Evolutionary conservation across 2,113 vertebrate genomes (phyloP).

Genomic region (Ardeotis arabs): DNA sequence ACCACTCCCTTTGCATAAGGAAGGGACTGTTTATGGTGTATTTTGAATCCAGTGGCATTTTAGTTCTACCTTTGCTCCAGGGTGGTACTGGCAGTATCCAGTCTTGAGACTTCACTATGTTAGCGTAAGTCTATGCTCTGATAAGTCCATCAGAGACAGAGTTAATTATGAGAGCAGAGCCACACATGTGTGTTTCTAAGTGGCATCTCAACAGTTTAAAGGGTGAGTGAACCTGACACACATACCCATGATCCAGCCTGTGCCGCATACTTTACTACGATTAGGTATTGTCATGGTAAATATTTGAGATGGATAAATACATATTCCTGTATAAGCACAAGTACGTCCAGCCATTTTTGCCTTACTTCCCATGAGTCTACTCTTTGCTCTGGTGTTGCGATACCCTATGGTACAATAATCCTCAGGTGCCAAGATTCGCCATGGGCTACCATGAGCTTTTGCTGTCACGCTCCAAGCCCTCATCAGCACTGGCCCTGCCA

Average conservation of each 20-base stretch:
- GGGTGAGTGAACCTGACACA: neutral
- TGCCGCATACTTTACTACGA: neutral
- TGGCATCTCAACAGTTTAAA: neutral
- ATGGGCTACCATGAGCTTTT: neutral
- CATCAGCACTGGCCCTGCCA: neutral
- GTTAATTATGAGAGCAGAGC: neutral
- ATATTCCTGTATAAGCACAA: neutral
- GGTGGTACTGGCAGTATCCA: neutral
- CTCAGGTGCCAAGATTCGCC: neutral
- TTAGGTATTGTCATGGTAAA: neutral
- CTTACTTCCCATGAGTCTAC: neutral
- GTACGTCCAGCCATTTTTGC: neutral
- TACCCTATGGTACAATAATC: neutral
- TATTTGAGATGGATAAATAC: neutral
- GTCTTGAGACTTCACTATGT: neutral
- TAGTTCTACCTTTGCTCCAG: neutral
- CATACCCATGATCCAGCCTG: neutral
- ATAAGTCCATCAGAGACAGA: neutral
- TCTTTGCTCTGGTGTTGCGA: neutral
- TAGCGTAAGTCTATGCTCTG: neutral
- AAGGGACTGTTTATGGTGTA: neutral
- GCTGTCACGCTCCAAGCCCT: neutral
- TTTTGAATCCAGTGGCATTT: neutral
- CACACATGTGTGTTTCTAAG: neutral
- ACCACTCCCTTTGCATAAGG: neutral